These are phyloP conservation scores for Montipora efflorescens DNA, from an alignment of 64 coral and sea anemone species.

Conservation along the genomic window DNA sequence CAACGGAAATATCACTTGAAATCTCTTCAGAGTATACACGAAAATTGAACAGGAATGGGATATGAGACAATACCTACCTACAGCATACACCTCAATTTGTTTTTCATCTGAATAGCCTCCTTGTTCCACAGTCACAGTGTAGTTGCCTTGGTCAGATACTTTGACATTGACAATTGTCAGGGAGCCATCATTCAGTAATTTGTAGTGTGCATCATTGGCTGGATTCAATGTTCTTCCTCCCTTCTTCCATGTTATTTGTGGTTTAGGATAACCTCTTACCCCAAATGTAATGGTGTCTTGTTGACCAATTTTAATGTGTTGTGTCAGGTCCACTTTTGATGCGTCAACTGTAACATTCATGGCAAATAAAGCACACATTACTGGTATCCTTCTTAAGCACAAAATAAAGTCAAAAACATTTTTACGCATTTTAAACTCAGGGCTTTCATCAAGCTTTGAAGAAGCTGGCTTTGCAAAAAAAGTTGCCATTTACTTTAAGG, in stretches of 20 bases:
- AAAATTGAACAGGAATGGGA: not conserved
- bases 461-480: too few relatives aligned
- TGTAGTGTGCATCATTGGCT: not conserved
- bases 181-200: not conserved
- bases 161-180: conserved; percentile 4
- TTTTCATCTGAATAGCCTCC: too few relatives aligned
- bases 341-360: conserved; percentile 14
- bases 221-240: not conserved
- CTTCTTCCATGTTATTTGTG: conserved; percentile 53
- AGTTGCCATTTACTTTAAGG: too few relatives aligned
- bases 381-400: too few relatives aligned
- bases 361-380: too few relatives aligned
- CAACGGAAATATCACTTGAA: too few relatives aligned
- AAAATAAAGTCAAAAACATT: too few relatives aligned
- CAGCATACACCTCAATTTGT: conserved; percentile 48
- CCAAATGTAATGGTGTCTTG: conserved; percentile 1
- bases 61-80: conserved; percentile 24
- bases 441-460: too few relatives aligned
- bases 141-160: conserved; percentile 52
- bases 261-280: conserved; percentile 27
- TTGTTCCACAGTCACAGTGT: not conserved
- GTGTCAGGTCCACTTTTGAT: not conserved
- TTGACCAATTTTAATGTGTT: conserved; percentile 28
- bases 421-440: too few relatives aligned
- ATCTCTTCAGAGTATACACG: too few relatives aligned